phyloP scores from a whole-genome alignment of 2,888 invertebrate genomes.

The Eretmocerus hayati region DNA sequence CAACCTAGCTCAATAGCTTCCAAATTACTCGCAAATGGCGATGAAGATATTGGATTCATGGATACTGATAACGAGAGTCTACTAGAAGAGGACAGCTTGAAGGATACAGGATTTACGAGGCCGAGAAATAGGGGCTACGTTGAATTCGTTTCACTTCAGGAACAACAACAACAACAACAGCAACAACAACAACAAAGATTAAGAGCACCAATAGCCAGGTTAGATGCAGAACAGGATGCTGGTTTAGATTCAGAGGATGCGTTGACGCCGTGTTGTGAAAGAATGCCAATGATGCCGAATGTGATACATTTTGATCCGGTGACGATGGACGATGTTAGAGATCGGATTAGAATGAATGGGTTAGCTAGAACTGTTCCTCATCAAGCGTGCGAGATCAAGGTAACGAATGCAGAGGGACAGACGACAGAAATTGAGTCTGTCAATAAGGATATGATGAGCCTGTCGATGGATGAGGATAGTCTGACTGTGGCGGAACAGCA shows the following conservation, averaged over 20 bases:
- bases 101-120: slow-evolving; percentile 51
- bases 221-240: slow-evolving; percentile 31
- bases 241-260: slow-evolving; percentile 37
- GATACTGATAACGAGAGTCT: slow-evolving; percentile 81
- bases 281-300: slow-evolving; percentile 27
- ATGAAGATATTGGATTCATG: slow-evolving; percentile 79
- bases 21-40: slow-evolving; percentile 50
- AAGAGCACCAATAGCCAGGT: slow-evolving; percentile 38
- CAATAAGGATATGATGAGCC: slow-evolving; percentile 33
- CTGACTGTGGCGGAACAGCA: slow-evolving; percentile 52
- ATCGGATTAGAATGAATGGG: slow-evolving; percentile 31
- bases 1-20: slow-evolving; percentile 36
- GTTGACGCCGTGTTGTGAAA: slow-evolving; percentile 27
- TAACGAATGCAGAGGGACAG: slow-evolving; percentile 25
- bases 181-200: slow-evolving; percentile 7
- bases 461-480: slow-evolving; percentile 55
- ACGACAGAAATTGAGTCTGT: slow-evolving; percentile 46
- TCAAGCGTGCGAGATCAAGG: slow-evolving; percentile 16
- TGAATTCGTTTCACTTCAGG: slow-evolving; percentile 60
- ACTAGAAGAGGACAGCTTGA: slow-evolving; percentile 57
- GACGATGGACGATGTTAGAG: slow-evolving; percentile 39
- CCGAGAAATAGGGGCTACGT: slow-evolving; percentile 61
- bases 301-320: slow-evolving; percentile 41
- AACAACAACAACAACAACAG: too few species aligned
- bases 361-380: not conserved